Base-by-base conservation (phyloP, 2,113 vertebrate species). In the Diglossa brunneiventris region DNA sequence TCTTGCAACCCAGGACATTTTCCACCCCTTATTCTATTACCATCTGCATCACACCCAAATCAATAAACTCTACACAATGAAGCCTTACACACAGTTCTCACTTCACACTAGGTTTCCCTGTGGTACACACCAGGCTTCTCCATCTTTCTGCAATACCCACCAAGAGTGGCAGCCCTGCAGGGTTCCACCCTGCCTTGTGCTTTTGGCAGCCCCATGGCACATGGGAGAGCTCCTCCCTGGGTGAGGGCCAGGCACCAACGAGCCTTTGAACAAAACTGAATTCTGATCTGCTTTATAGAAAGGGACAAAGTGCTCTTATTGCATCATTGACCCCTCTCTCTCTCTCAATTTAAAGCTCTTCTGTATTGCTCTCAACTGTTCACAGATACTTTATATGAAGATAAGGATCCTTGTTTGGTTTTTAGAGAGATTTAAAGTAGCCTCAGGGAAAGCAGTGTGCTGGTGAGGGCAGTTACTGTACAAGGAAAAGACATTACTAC, bases 381-480 rank as follows among this genome's bases (percentile, higher is more conserved):
- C 41, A 6, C 61, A 49, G 68, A 90, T 73, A 75, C n/a, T 94
- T 92, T 83, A 77, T 80, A 92, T 82, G 77, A 81, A 90, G 93
- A 91, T 93, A 95, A 95, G 89, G 50, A 93, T 77, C 49, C 42
- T 52, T 61, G 63, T 91, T 95, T 74, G 61, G 56, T 56, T 91
- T 93, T 78, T 68, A 86, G 87, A 96, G 90, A 93, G 83, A 92
- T 87, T 91, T 95, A 82, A 89, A 87, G 78, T 35, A 89, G 91
- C 93, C 95, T 79, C n/a, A 82, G 83, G 91, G 89, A 90, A 62
- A 62, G 95, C 74, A 49, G 35, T 0, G 26, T 4, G 3, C 74
- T 91, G 84, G 84, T 70, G 79, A 82, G 93, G 81, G 78, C 84
- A 69, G 75, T 77, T 87, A 62, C 67, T 79, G 74, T 76, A 69